Evolutionary conservation across 2,113 vertebrate species (phyloP), one percentile per base, ranked within the genome.

Genomic region (Pterophyllum scalare): DNA sequence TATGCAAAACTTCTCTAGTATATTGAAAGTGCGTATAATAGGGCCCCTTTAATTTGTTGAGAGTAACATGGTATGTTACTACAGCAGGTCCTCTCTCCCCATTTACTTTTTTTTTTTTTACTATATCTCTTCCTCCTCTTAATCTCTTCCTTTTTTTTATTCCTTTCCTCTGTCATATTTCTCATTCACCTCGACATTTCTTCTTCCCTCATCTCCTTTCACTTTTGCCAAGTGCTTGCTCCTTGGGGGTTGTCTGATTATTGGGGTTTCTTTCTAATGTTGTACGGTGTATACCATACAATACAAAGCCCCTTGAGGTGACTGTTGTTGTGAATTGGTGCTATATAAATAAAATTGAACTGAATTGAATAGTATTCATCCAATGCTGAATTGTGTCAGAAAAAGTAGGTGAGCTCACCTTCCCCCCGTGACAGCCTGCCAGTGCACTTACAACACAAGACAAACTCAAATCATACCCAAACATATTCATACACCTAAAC

Each of bases 401-500:
- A 38, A 1, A 80, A 24, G 31, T 14, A 17, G 22, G 22, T 8
- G 24, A 52, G 49, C 12, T 58, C n/a, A 75, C 14, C 40, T 14
- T 15, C 56, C 49, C 19, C 46, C 20, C n/a, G 14, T 19, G 26
- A 64, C 20, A 40, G 20, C 40, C 59, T 24, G 28, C 9, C 2
- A 6, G 7, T 20, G 20, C 60, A 24, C 22, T 52, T 5, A 20
- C 5, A 65, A n/a, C 46, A 49, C 28, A 59, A 14, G 52, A 65
- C 7, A 72, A 49, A 28, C 58, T 77, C 31, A 56, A 58, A 20
- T 76, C n/a, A 24, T 28, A 60, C 49, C 49, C 62, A 67, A 35
- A 81, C 52, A 72, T 40, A 9, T 49, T 58, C 75, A 49, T 56
- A 72, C 49, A 76, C 15, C n/a, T 76, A n/a, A 75, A 79, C 7